Percentiles rank a stretch among this genome's conserved stretches.
These are phyloP conservation scores for Carassius carassius DNA, from an alignment of 2,113 vertebrate genomes.

Conservation along the genomic window DNA sequence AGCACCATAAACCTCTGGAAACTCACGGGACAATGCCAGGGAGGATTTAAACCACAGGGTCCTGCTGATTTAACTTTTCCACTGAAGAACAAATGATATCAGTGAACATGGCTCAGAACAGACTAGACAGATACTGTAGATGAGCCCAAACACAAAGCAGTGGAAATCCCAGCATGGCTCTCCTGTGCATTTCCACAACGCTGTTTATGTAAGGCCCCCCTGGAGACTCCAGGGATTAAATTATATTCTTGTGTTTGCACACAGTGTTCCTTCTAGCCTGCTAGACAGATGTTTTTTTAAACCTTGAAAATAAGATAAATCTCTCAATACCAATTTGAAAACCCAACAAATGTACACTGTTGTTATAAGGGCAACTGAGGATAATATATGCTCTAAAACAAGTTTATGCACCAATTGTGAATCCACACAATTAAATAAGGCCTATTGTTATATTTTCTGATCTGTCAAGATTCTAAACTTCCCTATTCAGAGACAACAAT, in stretches of 20 bases:
- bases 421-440: not conserved
- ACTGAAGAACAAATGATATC: constrained; percentile 6
- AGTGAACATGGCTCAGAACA: not conserved
- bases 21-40: not conserved
- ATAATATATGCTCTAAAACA: not conserved
- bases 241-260: constrained; percentile 31
- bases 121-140: not conserved
- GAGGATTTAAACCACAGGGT: not conserved
- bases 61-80: not conserved
- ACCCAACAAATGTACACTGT: not conserved
- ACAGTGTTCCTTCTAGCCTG: not conserved
- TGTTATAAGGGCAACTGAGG: not conserved
- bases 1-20: not conserved
- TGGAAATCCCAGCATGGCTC: constrained; percentile 28
- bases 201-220: constrained; percentile 12
- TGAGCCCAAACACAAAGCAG: constrained; percentile 19
- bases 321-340: not conserved
- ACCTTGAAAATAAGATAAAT: not conserved
- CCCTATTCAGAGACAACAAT: not conserved
- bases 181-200: not conserved
- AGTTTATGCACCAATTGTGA: not conserved
- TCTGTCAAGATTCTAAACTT: not conserved
- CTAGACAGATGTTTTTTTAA: not conserved
- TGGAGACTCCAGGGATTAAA: constrained; percentile 12
- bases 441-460: too few species aligned